Evolutionary conservation across 2,797 vertebrate species (phyloP).

Genomic region (Miichthys miiuy): DNA sequence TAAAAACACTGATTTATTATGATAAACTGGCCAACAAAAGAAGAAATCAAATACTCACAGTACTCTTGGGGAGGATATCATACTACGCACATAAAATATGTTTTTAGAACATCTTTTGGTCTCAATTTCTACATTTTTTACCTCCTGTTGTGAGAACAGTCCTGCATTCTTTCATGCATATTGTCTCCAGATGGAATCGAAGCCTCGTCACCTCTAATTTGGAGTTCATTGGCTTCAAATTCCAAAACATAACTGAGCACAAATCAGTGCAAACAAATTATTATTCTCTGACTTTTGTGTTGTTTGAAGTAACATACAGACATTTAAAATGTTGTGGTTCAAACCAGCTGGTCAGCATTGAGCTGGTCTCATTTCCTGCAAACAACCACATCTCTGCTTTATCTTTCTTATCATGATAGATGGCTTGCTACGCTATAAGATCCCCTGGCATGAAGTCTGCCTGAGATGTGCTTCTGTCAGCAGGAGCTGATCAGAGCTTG

Average conservation of each 20-base stretch:
- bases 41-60: background rate
- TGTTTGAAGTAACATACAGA: constrained; percentile 1
- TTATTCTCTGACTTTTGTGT: constrained; percentile 8
- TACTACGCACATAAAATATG: constrained; percentile 16
- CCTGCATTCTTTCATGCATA: constrained; percentile 61
- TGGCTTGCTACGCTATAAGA: constrained; percentile 20
- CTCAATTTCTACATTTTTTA: constrained; percentile 53
- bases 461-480: constrained; percentile 40
- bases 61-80: background rate
- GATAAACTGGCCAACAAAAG: background rate
- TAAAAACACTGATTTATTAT: background rate
- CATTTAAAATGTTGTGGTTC: background rate
- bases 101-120: constrained; percentile 51
- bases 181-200: constrained; percentile 74
- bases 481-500: constrained; percentile 25
- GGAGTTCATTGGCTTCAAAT: constrained; percentile 32
- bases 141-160: constrained; percentile 52
- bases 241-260: constrained; percentile 23
- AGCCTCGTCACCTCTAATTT: constrained; percentile 39
- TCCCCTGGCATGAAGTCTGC: constrained; percentile 19
- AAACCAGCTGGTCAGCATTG: constrained; percentile 26
- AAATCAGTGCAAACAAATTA: constrained; percentile 13
- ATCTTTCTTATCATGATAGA: constrained; percentile 56
- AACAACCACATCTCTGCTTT: constrained; percentile 37
- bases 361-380: constrained; percentile 51